Evolutionary conservation across 2,888 invertebrate genomes (phyloP), one percentile per base, ranked within the genome.

Genomic region (Trilocha varians): DNA sequence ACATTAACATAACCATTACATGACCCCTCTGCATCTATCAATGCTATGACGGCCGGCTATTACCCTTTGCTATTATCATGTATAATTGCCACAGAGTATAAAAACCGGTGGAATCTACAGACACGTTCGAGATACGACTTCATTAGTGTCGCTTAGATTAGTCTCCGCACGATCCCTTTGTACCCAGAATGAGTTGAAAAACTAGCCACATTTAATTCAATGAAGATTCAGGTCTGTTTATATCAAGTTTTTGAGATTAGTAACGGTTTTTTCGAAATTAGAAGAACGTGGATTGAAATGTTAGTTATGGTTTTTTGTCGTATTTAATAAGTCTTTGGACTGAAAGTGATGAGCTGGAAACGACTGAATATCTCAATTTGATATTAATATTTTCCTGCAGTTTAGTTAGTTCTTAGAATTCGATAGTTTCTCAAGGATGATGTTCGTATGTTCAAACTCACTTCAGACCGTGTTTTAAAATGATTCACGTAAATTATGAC

Each of bases 1-100:
- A n/a, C n/a, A n/a, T 35, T 34, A 15, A 32, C 15, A 16, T 39
- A 15, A 16, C 13, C 39, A 13, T 9, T 34, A 25, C 17, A 8
- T 15, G 32, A 25, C 39, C 16, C 43, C 17, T 49, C 47, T 51
- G 35, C 33, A 2, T 35, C 3, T 13, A 32, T 11, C 41, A 62
- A 61, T 45, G 74, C 67, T 68, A 47, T 71, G 62, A 9, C 40
- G 40, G 16, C 35, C 57, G 60, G 59, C 53, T 62, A 54, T 57
- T 60, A 72, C 63, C 66, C 65, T 65, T 69, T 65, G 59, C 70
- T 68, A 74, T 78, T 77, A 70, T 65, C 46, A 64, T 61, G 53
- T 50, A 65, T 72, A 75, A 79, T 80, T 75, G 70, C 77, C 71
- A 72, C 54, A 55, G 53, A 43, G 36, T 45, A 70, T 50, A 78